A percentile compares a stretch with the other conserved stretches of the same genome.
These are phyloP conservation scores for Tragelaphus eurycerus DNA, from an alignment of 2,797 vertebrate species.

Conservation along the genomic window DNA sequence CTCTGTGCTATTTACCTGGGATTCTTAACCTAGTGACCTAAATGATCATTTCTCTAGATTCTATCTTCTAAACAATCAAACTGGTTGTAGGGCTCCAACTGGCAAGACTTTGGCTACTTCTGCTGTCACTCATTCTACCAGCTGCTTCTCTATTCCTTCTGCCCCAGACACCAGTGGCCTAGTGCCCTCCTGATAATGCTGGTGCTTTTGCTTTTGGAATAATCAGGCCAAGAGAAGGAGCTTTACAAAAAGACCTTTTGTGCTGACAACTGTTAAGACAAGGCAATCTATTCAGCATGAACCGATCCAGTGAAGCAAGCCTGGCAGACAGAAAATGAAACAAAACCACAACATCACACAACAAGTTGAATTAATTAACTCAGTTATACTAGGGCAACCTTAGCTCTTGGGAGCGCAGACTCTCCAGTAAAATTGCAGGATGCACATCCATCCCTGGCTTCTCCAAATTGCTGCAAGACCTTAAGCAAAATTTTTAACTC, in stretches of 20 bases:
- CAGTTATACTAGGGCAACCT: slow-evolving; percentile 5
- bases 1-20: slow-evolving; percentile 53
- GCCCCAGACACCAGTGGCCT: slow-evolving; percentile 47
- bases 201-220: slow-evolving; percentile 45
- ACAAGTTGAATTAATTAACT: slow-evolving; percentile 62
- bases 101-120: background rate
- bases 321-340: slow-evolving; percentile 59
- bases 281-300: slow-evolving; percentile 52
- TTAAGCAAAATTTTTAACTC: background rate
- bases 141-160: background rate
- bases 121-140: background rate
- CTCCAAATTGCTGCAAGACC: background rate
- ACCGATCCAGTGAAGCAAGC: background rate
- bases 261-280: slow-evolving; percentile 50
- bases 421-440: background rate
- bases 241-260: slow-evolving; percentile 51
- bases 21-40: slow-evolving; percentile 54
- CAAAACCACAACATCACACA: slow-evolving; percentile 55
- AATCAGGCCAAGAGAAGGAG: slow-evolving; percentile 46
- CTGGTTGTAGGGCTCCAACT: background rate
- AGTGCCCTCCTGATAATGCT: slow-evolving; percentile 8
- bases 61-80: slow-evolving; percentile 47
- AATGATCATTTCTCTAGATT: slow-evolving; percentile 29
- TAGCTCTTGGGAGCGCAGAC: background rate
- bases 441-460: background rate